Evolutionary conservation across 1,140 invertebrate genomes (phyloP), one percentile per base, ranked within the genome.

Genomic region (Drosophila pruinosa): DNA sequence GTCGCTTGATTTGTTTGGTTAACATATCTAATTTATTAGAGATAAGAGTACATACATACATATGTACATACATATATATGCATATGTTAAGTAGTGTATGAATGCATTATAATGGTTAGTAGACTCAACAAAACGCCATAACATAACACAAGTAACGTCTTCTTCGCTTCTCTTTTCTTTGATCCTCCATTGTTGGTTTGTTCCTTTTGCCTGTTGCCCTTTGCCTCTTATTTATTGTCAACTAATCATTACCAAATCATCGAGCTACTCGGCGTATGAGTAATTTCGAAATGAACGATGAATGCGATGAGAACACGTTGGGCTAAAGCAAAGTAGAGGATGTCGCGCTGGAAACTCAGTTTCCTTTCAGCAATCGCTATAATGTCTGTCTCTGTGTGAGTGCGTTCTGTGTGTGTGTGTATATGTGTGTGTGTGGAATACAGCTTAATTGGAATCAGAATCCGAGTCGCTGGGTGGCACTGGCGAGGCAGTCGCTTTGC

Each of bases 391-490:
- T 7, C 12, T 39, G 1, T 38, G 36, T 26, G 21, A 26, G 21
- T 41, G 38, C 28, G 12, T 41, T 56, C 19, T 28, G 53, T 22
- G 19, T 38, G 31, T 38, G 17, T 15, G 5, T 19, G 34, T 15
- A 5, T 56, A 14, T 48, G 38, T 19, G 17, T 53, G 31, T 52
- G 38, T 39, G 38, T 39, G 38, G 4, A 5, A 15, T 34, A n/a
- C 31, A 39, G 52, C 71, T 90, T 91, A 91, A 63, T 91, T 91
- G 48, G 90, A 91, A 43, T 92, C 85, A 76, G 92, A 92, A 79
- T 93, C 93, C 53, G 93, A 93, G 89, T 93, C 93, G 48, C 92
- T 93, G 62, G 93, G 92, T 41, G 93, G 92, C 56, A 93, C 92
- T 53, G 92, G 91, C 19, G 92, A 89, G 15, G 91, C 91, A 8